Conservation (phyloP, 2,888 invertebrate genomes). For the Ormyrus nitidulus region DNA sequence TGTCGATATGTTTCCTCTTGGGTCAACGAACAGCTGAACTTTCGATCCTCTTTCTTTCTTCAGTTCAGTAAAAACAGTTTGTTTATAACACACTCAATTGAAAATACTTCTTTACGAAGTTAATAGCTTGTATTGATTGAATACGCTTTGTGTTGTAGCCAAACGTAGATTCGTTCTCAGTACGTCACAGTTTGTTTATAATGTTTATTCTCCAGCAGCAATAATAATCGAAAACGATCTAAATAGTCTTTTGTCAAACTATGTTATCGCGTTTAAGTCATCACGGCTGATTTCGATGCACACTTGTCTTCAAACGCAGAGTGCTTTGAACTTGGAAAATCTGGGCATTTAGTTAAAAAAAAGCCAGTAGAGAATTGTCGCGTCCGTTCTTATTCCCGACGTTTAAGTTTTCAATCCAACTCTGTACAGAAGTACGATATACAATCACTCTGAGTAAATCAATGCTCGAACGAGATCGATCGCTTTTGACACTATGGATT, state of each 20-base stretch:
- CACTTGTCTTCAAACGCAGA: conserved; percentile 13
- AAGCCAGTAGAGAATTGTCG: not conserved
- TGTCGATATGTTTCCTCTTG: no score
- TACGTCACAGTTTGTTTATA: not conserved
- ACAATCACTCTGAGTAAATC: not conserved
- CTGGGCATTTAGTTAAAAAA: conserved; percentile 21
- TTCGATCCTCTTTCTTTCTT: no score
- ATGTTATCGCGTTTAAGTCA: conserved; percentile 46
- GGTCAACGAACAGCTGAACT: no score
- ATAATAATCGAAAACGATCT: conserved; percentile 18
- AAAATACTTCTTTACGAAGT: not conserved
- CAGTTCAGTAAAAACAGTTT: no score
- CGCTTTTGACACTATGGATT: conserved; percentile 61
- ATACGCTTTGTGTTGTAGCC: not conserved
- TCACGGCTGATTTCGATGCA: conserved; percentile 27
- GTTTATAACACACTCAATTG: no score
- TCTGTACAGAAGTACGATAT: no score
- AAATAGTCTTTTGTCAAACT: conserved; percentile 17
- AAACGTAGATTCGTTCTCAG: not conserved
- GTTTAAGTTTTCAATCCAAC: no score
- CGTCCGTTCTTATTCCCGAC: no score
- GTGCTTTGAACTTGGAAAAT: conserved; percentile 1
- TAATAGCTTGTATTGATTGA: not conserved
- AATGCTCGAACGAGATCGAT: conserved; percentile 17
- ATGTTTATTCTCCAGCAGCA: not conserved